phyloP scores from a whole-genome alignment of 2,113 vertebrate species.

The Oreocharis arfaki region DNA sequence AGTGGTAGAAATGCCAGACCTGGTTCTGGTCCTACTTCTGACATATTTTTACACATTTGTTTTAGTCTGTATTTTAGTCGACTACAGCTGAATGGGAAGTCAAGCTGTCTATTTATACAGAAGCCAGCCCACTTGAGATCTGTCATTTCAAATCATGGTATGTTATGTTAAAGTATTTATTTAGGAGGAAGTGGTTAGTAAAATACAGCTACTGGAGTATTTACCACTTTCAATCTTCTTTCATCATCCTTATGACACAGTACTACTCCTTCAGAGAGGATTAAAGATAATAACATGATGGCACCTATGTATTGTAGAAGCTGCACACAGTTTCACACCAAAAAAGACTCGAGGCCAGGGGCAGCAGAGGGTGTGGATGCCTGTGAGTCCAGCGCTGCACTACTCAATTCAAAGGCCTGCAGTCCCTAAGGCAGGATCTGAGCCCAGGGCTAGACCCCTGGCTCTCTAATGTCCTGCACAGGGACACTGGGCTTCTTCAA shows the following conservation, averaged over 20 bases:
- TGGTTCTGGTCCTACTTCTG: constrained; percentile 44
- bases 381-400: neutral
- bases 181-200: neutral
- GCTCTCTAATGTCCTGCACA: neutral
- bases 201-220: neutral
- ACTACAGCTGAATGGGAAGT: neutral
- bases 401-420: neutral
- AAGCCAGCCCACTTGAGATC: neutral
- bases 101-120: constrained; percentile 8
- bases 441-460: neutral
- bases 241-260: neutral
- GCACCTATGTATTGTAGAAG: neutral
- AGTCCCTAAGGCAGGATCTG: neutral
- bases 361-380: neutral
- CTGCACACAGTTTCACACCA: neutral
- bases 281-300: neutral
- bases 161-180: neutral
- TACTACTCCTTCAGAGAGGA: neutral
- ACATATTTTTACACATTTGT: constrained; percentile 39
- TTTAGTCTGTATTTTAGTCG: constrained; percentile 28
- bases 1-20: constrained; percentile 35
- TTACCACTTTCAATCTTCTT: neutral
- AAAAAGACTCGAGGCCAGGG: neutral
- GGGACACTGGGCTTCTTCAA: neutral
- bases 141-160: neutral